Percentiles rank a stretch among this genome's conserved stretches.
Evolutionary conservation across 2,888 invertebrate genomes (phyloP).

Genomic region (Hypsopygia costalis): DNA sequence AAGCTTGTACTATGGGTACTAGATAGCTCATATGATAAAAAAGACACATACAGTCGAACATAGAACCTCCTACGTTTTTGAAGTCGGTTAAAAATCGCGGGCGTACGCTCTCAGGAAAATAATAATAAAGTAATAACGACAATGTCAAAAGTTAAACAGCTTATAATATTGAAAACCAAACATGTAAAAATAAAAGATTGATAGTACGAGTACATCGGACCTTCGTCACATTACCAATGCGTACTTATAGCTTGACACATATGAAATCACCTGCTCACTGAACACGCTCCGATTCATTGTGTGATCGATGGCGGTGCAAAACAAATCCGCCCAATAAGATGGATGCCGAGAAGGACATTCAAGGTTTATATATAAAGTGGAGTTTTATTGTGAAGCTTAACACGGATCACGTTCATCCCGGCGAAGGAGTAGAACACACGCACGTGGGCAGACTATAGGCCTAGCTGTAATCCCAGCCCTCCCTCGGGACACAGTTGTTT

Average conservation of each 20-base stretch:
- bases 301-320: constrained; percentile 7
- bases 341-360: constrained; percentile 16
- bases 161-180: too few relatives aligned
- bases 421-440: constrained; percentile 35
- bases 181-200: not conserved
- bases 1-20: too few relatives aligned
- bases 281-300: constrained; percentile 1
- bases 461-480: constrained; percentile 41
- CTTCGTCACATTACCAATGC: constrained; percentile 7
- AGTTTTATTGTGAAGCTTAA: constrained; percentile 50
- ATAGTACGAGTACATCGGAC: constrained; percentile 2
- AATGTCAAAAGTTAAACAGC: too few relatives aligned
- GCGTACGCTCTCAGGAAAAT: too few relatives aligned
- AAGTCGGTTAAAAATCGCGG: too few relatives aligned
- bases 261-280: constrained; percentile 6
- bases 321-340: constrained; percentile 7
- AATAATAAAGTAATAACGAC: too few relatives aligned
- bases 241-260: constrained; percentile 4
- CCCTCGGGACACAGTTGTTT: constrained; percentile 43
- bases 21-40: too few relatives aligned
- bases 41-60: too few relatives aligned
- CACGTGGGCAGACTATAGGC: constrained; percentile 28
- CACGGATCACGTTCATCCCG: constrained; percentile 44
- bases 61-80: too few relatives aligned
- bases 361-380: constrained; percentile 25